Evolutionary conservation across 2,888 invertebrate species (phyloP), one percentile per base, ranked within the genome.

Genomic region (Glaucopsyche alexis): DNA sequence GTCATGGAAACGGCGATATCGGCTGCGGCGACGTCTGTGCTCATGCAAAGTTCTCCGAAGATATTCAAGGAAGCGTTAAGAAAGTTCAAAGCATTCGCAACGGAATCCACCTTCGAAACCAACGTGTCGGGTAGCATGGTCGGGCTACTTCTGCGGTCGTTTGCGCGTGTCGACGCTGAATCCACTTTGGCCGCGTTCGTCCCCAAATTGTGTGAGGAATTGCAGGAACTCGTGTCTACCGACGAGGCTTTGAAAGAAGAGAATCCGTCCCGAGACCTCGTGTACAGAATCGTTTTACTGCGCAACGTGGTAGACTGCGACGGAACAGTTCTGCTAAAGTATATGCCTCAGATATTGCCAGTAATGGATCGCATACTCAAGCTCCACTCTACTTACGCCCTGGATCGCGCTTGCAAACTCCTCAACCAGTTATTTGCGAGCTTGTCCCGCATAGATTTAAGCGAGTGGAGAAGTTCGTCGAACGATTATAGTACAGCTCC

Each of bases 61-160:
- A 94, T 94, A 79, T 94, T 94, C 76, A 84, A 88, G 14, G 93
- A 95, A 76, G 97, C 97, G 0, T 84, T 98, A 69, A 94, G 95
- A 78, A 97, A 97, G 84, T 93, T 98, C 49, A 95, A 95, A 77
- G 89, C 94, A 11, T 98, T 97, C 85, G 94, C 95, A 0, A 95
- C 95, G 0, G 95, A 95, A 72, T 94, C 95, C 45, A 95, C 97
- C n/a, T 94, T 97, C 78, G 98, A 98, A 85, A 95, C 96, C 0
- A 95, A 95, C 80, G 96, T 98, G 0, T 96, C 97, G 0, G 98
- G 98, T 0, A 95, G 95, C 82, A 94, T 97, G 84, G 95, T 97
- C 0, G 97, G 96, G 0, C 94, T 95, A 11, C 87, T 98, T 75
- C 94, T 96, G 75, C 94, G 95, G 74, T 93, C 94, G 11, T 96